Conservation (phyloP, 2,113 vertebrate species). For the Callaeas wilsoni region DNA sequence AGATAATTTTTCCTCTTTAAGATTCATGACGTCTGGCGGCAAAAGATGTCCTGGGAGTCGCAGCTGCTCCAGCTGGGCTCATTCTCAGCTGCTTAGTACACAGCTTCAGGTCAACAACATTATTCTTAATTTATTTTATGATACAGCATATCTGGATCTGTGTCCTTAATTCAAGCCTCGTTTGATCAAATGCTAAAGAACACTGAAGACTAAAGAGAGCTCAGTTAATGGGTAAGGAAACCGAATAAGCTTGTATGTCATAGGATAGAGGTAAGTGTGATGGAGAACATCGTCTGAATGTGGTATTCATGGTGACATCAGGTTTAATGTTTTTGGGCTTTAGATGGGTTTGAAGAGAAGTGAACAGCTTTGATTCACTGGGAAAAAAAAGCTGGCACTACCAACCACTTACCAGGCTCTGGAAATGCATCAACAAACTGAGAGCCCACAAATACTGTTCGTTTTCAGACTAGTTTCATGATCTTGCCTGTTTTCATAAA, state of each 20-base stretch:
- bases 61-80: constrained; percentile 34
- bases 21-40: constrained; percentile 43
- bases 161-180: neutral
- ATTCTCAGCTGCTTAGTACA: constrained; percentile 7
- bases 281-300: neutral
- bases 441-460: neutral
- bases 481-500: neutral
- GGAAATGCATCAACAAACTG: neutral
- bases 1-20: neutral
- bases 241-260: accelerated
- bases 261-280: neutral
- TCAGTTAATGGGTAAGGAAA: constrained; percentile 62
- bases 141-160: neutral
- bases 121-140: constrained; percentile 1
- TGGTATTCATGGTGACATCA: neutral
- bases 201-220: neutral
- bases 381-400: neutral
- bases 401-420: neutral
- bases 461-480: constrained; percentile 42
- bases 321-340: neutral
- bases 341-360: neutral
- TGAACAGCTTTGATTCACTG: neutral
- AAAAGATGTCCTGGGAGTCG: constrained; percentile 41
- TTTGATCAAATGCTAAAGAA: neutral
- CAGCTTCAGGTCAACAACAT: neutral